Evolutionary conservation across 2,888 invertebrate genomes (phyloP).

Genomic region (Archips xylosteana): DNA sequence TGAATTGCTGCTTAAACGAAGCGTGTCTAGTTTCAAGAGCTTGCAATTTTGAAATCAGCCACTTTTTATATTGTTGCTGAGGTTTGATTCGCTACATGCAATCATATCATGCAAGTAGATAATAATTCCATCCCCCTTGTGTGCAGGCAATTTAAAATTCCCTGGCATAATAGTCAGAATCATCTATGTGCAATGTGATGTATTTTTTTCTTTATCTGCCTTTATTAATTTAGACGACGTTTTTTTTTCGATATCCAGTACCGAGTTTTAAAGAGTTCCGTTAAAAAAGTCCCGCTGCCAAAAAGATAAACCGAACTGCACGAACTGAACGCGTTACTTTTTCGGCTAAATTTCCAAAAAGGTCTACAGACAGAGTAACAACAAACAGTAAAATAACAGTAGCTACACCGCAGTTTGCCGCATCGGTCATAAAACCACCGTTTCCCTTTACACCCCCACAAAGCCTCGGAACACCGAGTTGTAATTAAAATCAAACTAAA

Average conservation of each 20-base stretch:
- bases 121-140: too few species aligned
- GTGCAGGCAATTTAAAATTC: too few species aligned
- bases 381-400: slow-evolving; percentile 26
- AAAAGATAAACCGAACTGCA: neutral
- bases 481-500: slow-evolving; percentile 45
- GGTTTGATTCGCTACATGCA: too few species aligned
- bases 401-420: neutral
- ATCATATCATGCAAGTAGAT: too few species aligned
- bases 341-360: neutral
- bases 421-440: slow-evolving; percentile 26
- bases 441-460: slow-evolving; percentile 11
- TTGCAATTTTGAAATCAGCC: neutral
- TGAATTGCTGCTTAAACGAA: neutral
- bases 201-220: too few species aligned
- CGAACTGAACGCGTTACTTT: neutral
- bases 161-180: too few species aligned
- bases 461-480: slow-evolving; percentile 23
- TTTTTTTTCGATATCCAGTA: too few species aligned
- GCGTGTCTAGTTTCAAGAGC: neutral
- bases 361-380: neutral
- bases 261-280: too few species aligned
- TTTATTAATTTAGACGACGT: too few species aligned
- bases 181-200: too few species aligned
- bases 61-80: neutral
- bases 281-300: neutral